Base-by-base conservation (phyloP, 2,888 invertebrate species). In the Pegoplata infirma region DNA sequence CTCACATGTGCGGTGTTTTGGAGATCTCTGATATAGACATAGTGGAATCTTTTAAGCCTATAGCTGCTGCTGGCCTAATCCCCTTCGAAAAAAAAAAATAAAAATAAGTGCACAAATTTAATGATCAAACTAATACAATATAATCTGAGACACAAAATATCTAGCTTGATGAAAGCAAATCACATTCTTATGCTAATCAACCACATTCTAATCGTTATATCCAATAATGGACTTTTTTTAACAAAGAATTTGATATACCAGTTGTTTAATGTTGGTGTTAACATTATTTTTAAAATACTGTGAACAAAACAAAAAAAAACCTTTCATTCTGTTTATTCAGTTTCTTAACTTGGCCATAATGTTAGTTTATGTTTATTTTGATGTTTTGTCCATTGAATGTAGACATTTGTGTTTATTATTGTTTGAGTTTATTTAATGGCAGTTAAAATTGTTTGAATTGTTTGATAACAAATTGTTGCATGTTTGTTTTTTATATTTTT, bases 381-480 rank as follows among this genome's bases (percentile, higher is more conserved):
- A 40, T 40, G 36, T 40, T n/a, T n/a, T 40, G 36, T n/a, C 36
- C 14, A n/a, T 40, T 40, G 12, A 12, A 40, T 40, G 36, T n/a
- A 40, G 36, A 40, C 36, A 40, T 36, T 36, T 58, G 5, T 36
- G 21, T 56, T 56, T 56, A 1, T 32, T 28, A 6, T 40, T 58
- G 12, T 40, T 16, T 10, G 19, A 63, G 63, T 40, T 23, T 53
- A 14, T 53, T 64, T 53, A 40, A 51, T 53, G 63, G 36, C 19
- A 17, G 10, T 51, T 36, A 32, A 47, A 19, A 40, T 21, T 36
- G 17, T 40, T 36, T 40, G 36, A 47, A 51, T 32, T 36, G 63
- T 64, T 64, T 64, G 63, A 64, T 21, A 51, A 64, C 63, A 64
- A 64, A 51, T 64, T 64, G 63, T 36, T 51, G 36, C 49, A 51